Percentiles rank a stretch among this genome's conserved stretches.
phyloP scores from a whole-genome alignment of 2,113 vertebrate species.

The Fukomys damarensis region DNA sequence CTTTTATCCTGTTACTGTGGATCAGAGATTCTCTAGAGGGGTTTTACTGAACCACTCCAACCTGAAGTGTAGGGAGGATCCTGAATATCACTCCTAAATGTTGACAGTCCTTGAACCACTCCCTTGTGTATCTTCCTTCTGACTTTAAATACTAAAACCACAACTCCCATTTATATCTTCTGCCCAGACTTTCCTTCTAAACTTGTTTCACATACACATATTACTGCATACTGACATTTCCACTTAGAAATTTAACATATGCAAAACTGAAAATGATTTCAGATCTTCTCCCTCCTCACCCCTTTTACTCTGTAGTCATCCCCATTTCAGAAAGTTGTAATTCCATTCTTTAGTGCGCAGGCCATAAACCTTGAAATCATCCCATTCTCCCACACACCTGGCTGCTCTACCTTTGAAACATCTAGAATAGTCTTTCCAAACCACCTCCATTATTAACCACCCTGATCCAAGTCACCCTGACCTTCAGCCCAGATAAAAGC shows the following conservation, averaged over 20 bases:
- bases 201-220: neutral
- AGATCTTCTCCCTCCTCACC: neutral
- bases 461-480: neutral
- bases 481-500: constrained; percentile 17
- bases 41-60: neutral
- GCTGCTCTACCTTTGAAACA: constrained; percentile 6
- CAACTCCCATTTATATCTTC: neutral
- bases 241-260: constrained; percentile 32
- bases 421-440: neutral
- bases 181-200: neutral
- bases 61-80: too few species aligned
- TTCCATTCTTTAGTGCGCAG: neutral
- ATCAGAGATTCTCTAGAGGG: neutral
- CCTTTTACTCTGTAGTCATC: neutral
- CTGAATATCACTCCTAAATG: neutral
- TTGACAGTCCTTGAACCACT: neutral
- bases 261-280: constrained; percentile 48
- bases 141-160: neutral
- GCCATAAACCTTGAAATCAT: neutral
- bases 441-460: neutral
- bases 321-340: neutral
- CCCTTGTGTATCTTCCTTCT: neutral
- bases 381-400: neutral
- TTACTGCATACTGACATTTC: neutral
- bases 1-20: neutral